Conservation (phyloP, 2,888 invertebrate genomes). For the Volucella zonaria region DNA sequence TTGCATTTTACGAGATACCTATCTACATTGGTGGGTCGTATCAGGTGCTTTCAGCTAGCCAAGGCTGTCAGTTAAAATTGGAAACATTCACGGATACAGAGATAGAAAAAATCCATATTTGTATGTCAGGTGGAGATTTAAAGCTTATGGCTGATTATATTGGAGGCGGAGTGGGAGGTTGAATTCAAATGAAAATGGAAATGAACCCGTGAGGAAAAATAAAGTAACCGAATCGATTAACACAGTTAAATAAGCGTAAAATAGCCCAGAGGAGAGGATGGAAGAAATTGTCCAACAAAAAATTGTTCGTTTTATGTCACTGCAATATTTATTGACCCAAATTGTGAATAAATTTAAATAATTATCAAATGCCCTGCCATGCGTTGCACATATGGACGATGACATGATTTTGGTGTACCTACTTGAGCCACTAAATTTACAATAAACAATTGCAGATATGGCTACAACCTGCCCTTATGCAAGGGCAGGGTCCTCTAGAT, state of each 20-base stretch:
- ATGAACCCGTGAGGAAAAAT: neutral
- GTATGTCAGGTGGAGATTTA: slow-evolving; percentile 12
- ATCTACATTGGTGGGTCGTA: too few species aligned
- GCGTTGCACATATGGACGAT: too few species aligned
- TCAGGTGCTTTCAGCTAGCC: neutral
- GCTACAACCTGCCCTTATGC: too few species aligned
- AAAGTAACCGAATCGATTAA: neutral
- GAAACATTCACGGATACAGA: neutral
- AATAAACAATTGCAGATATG: too few species aligned
- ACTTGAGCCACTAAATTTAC: too few species aligned
- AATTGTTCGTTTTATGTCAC: too few species aligned
- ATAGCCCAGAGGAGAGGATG: neutral
- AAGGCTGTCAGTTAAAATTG: slow-evolving; percentile 2
- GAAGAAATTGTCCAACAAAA: neutral
- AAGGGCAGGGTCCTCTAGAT: too few species aligned
- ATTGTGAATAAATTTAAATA: too few species aligned
- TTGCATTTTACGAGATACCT: neutral
- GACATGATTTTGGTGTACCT: too few species aligned
- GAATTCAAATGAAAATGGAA: neutral
- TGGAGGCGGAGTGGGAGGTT: neutral
- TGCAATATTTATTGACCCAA: too few species aligned
- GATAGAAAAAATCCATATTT: neutral
- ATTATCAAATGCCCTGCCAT: too few species aligned
- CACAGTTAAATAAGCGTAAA: neutral
- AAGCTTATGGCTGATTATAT: slow-evolving; percentile 7